phyloP scores from a whole-genome alignment of 2,113 vertebrate genomes.

The Oenanthe oenanthe region DNA sequence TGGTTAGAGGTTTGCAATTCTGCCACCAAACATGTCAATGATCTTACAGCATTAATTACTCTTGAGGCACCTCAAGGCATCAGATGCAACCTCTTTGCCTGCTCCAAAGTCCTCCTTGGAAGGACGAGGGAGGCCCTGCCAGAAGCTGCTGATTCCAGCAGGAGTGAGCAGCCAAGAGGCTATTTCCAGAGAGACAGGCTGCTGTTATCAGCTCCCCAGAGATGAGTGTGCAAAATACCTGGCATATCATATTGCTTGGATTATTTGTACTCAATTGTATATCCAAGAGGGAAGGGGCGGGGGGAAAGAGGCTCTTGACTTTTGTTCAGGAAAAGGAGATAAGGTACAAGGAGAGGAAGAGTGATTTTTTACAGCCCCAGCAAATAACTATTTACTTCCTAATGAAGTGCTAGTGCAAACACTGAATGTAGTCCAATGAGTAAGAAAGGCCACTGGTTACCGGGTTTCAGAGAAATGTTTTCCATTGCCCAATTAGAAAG shows the following conservation, averaged over 20 bases:
- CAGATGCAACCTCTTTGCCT: neutral
- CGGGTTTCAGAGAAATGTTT: neutral
- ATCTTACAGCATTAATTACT: neutral
- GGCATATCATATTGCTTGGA: neutral
- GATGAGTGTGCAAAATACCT: conserved; percentile 41
- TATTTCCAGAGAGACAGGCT: neutral
- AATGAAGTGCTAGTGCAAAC: conserved; percentile 31
- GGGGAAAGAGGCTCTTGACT: conserved; percentile 23
- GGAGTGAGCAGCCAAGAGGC: neutral
- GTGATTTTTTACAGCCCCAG: conserved; percentile 22
- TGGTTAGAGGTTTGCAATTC: neutral
- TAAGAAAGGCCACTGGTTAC: conserved; percentile 28
- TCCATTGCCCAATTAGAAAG: neutral
- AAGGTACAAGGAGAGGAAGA: conserved; percentile 60
- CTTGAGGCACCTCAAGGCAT: neutral
- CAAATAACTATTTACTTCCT: conserved; percentile 40
- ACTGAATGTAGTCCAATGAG: neutral
- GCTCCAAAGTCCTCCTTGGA: neutral
- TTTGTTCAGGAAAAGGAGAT: conserved; percentile 62
- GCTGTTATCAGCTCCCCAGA: conserved; percentile 22
- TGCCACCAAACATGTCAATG: neutral
- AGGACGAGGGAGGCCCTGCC: fast-evolving
- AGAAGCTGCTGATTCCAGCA: conserved; percentile 36
- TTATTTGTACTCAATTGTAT: conserved; percentile 2
- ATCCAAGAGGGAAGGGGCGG: neutral